phyloP scores from a whole-genome alignment of 2,113 vertebrate species.

The Sigmodon hispidus region DNA sequence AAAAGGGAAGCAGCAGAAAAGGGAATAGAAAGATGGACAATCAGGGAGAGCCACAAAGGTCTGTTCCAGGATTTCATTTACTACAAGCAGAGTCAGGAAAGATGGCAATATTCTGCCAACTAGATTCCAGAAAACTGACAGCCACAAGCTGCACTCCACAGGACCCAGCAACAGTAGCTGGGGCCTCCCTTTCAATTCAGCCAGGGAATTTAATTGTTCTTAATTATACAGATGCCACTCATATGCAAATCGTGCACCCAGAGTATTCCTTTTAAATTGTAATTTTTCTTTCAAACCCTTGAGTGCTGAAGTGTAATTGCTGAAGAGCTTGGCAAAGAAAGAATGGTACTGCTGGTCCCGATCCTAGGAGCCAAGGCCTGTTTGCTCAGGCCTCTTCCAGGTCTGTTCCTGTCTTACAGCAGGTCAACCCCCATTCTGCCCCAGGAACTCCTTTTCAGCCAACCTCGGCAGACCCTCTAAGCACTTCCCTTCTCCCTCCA shows the following conservation, averaged over 20 bases:
- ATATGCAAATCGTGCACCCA: constrained; percentile 67
- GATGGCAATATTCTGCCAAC: not conserved
- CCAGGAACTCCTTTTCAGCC: not conserved
- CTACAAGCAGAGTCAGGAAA: fast-evolving
- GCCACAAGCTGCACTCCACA: not conserved
- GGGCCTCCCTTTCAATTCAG: constrained; percentile 51
- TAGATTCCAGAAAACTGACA: not conserved
- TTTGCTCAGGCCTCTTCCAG: not conserved
- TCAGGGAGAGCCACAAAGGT: not conserved
- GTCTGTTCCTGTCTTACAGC: not conserved
- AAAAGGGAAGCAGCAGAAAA: not conserved
- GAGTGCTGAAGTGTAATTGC: constrained; percentile 63
- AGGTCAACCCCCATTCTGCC: not conserved
- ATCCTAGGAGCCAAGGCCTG: not conserved
- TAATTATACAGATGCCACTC: constrained; percentile 74
- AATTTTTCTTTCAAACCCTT: constrained; percentile 71
- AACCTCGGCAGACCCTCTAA: not conserved
- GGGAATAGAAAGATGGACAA: not conserved
- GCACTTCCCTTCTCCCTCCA: not conserved
- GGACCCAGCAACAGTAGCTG: not conserved
- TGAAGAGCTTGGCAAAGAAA: constrained; percentile 40
- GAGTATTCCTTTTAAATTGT: constrained; percentile 70
- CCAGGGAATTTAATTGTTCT: constrained; percentile 61
- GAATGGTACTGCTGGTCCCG: not conserved
- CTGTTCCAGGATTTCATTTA: not conserved